phyloP scores from a whole-genome alignment of 2,888 invertebrate species.

The Netelia melanura region DNA sequence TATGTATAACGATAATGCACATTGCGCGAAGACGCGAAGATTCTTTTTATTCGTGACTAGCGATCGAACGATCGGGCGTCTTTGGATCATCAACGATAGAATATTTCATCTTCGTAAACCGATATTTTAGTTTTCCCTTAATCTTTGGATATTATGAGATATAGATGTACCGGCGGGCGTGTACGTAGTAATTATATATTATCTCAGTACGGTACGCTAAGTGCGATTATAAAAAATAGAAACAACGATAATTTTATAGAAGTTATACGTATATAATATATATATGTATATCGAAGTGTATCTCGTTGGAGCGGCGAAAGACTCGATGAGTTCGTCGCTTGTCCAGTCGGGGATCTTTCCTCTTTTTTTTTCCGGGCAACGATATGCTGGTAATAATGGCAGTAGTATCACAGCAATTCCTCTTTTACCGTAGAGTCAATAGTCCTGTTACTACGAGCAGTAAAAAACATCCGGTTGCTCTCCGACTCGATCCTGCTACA shows the following conservation, averaged over 20 bases:
- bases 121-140: constrained; percentile 1
- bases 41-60: constrained; percentile 59
- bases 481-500: constrained; percentile 82
- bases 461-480: constrained; percentile 68
- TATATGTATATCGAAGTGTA: constrained; percentile 40
- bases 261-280: constrained; percentile 52
- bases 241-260: constrained; percentile 69
- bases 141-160: constrained; percentile 49
- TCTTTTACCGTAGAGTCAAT: constrained; percentile 66
- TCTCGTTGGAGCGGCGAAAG: constrained; percentile 46
- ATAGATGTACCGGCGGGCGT: constrained; percentile 41
- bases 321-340: constrained; percentile 44
- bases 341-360: not conserved
- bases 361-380: constrained; percentile 36
- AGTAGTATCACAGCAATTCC: constrained; percentile 13
- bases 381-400: constrained; percentile 32
- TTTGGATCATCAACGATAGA: constrained; percentile 52
- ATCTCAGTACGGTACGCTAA: constrained; percentile 66
- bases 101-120: constrained; percentile 20
- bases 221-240: constrained; percentile 70
- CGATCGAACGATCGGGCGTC: constrained; percentile 44
- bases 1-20: constrained; percentile 29
- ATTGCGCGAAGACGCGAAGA: constrained; percentile 49
- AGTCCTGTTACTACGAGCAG: constrained; percentile 61
- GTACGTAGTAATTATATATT: constrained; percentile 52